A percentile compares a stretch with the other conserved stretches of the same genome.
These are phyloP conservation scores for Schizopygopsis pylzovi DNA, from an alignment of 2,797 vertebrate genomes.

Conservation along the genomic window DNA sequence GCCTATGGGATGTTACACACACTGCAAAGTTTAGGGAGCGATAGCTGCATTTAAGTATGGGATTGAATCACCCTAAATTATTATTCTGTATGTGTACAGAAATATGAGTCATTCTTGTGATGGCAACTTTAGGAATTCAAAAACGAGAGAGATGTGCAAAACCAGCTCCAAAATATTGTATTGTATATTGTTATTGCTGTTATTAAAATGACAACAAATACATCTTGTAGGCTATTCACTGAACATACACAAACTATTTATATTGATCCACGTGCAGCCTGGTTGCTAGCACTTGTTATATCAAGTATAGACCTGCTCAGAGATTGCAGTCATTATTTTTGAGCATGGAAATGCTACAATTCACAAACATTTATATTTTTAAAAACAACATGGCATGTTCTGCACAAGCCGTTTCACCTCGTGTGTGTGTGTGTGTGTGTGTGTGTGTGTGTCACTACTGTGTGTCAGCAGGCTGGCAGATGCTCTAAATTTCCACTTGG, in stretches of 20 bases:
- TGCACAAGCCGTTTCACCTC: background rate
- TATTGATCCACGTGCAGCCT: background rate
- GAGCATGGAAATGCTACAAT: background rate
- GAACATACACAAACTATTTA: background rate
- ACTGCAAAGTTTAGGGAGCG: background rate
- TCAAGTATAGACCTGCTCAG: background rate
- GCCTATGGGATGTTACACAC: background rate
- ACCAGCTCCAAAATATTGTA: background rate
- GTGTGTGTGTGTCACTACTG: conserved; percentile 47
- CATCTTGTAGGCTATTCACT: background rate
- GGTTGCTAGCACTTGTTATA: background rate
- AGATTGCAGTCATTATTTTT: background rate
- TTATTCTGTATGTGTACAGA: background rate
- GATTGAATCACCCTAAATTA: background rate
- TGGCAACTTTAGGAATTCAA: background rate
- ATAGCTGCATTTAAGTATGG: background rate
- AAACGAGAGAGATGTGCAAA: background rate
- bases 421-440: background rate
- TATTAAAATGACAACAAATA: background rate
- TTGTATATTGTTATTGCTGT: background rate
- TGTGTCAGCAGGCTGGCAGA: conserved; percentile 44
- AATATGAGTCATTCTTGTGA: background rate
- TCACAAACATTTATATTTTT: background rate
- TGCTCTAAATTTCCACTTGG: conserved; percentile 56
- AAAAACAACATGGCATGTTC: background rate